Conservation (phyloP, 2,797 vertebrate species). For the Gymnothorax javanicus region DNA sequence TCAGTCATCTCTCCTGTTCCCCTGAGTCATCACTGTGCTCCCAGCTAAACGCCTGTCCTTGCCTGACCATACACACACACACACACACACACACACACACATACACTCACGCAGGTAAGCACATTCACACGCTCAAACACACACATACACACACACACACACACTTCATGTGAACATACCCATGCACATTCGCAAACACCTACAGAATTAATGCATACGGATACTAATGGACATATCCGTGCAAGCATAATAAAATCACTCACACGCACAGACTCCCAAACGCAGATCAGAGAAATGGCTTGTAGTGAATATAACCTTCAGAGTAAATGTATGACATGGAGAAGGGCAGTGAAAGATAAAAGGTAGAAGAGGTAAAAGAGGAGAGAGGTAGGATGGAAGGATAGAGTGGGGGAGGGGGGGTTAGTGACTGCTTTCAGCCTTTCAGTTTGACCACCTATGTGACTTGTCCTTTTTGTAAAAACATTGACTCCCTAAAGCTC, state of each 20-base stretch:
- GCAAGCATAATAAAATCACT: neutral
- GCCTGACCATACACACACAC: neutral
- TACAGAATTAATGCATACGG: no score
- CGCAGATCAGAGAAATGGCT: neutral
- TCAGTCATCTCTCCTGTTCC: neutral
- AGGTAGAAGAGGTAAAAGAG: neutral
- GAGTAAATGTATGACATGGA: neutral
- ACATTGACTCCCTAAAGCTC: no score
- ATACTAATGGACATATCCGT: no score
- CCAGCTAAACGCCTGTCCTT: no score
- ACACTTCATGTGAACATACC: neutral
- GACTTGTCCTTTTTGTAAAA: neutral
- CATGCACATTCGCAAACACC: neutral
- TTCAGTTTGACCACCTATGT: neutral
- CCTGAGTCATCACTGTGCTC: no score
- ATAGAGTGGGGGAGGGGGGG: neutral
- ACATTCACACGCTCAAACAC: neutral
- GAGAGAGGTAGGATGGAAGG: neutral
- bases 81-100: neutral
- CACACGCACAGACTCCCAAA: no score
- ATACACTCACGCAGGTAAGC: neutral
- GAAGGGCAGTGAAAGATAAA: neutral
- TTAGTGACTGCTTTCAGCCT: neutral
- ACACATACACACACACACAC: neutral
- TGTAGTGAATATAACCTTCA: neutral